A percentile compares a stretch with the other conserved stretches of the same genome.
These are phyloP conservation scores for Phrynocephalus vlangalii DNA, from an alignment of 2,797 vertebrate species.

Conservation along the genomic window DNA sequence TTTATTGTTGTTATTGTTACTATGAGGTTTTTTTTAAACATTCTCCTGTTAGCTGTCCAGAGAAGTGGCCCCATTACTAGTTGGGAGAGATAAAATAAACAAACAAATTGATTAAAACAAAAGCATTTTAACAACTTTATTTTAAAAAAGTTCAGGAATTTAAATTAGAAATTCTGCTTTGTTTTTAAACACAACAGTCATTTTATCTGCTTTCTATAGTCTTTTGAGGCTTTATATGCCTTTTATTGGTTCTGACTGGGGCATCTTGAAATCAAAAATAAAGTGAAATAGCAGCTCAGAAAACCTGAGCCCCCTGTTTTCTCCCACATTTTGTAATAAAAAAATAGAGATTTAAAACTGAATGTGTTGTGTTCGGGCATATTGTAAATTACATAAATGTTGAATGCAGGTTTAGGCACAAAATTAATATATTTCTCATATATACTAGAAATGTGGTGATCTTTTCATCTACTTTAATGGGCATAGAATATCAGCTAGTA, in stretches of 20 bases:
- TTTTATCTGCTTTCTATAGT: background rate
- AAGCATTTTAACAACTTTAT: too few relatives aligned
- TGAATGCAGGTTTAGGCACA: background rate
- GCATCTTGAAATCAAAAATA: background rate
- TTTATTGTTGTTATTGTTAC: too few relatives aligned
- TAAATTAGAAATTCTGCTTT: too few relatives aligned
- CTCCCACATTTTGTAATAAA: background rate
- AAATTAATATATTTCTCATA: background rate
- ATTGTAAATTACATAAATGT: background rate
- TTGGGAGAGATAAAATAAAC: too few relatives aligned
- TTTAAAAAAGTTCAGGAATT: too few relatives aligned
- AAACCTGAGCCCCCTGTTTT: background rate
- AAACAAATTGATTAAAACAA: too few relatives aligned
- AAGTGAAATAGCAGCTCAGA: too few relatives aligned
- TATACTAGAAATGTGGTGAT: background rate
- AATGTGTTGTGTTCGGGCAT: background rate
- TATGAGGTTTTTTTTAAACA: too few relatives aligned
- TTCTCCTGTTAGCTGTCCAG: too few relatives aligned
- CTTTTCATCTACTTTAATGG: background rate
- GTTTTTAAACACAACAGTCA: too few relatives aligned
- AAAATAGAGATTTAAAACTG: background rate
- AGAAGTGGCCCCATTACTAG: too few relatives aligned
- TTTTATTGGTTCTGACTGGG: background rate
- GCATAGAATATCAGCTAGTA: background rate
- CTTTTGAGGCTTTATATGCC: background rate